Percentiles rank a stretch among this genome's conserved stretches.
phyloP scores from a whole-genome alignment of 1,140 invertebrate species.

The Luehdorfia chinensis region DNA sequence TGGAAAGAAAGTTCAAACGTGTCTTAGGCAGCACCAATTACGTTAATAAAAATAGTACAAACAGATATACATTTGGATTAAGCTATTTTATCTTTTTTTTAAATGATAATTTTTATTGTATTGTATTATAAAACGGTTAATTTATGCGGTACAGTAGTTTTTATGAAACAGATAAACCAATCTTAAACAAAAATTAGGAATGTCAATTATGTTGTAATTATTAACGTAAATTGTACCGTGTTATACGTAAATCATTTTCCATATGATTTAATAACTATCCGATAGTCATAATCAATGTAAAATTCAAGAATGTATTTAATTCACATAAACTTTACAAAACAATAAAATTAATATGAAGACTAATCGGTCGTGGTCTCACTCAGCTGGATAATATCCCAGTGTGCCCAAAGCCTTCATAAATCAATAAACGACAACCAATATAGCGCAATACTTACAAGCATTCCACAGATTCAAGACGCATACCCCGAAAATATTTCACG shows the following conservation, averaged over 20 bases:
- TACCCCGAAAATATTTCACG: constrained; percentile 36
- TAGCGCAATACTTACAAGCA: constrained; percentile 33
- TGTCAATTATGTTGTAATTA: neutral
- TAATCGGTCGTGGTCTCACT: constrained; percentile 9
- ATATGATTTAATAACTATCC: constrained; percentile 2
- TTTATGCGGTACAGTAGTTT: too few relatives aligned
- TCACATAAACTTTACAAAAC: constrained; percentile 3
- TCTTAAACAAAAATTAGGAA: neutral
- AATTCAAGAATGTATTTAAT: constrained; percentile 14
- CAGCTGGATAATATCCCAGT: constrained; percentile 3
- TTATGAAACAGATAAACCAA: too few relatives aligned
- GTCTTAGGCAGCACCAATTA: too few relatives aligned
- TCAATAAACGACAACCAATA: constrained; percentile 31
- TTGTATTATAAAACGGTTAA: too few relatives aligned
- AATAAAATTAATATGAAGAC: constrained; percentile 5
- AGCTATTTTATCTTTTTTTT: too few relatives aligned
- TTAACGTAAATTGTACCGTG: neutral
- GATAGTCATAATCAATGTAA: constrained; percentile 3
- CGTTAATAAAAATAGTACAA: too few relatives aligned
- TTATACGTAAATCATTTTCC: constrained; percentile 17
- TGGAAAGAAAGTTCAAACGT: too few relatives aligned
- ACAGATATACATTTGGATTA: too few relatives aligned
- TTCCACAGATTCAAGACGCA: constrained; percentile 45
- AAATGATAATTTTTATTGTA: too few relatives aligned
- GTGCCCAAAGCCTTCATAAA: constrained; percentile 14